A percentile compares a stretch with the other conserved stretches of the same genome.
Evolutionary conservation across 2,888 invertebrate genomes (phyloP).

Genomic region (Salticus scenicus): DNA sequence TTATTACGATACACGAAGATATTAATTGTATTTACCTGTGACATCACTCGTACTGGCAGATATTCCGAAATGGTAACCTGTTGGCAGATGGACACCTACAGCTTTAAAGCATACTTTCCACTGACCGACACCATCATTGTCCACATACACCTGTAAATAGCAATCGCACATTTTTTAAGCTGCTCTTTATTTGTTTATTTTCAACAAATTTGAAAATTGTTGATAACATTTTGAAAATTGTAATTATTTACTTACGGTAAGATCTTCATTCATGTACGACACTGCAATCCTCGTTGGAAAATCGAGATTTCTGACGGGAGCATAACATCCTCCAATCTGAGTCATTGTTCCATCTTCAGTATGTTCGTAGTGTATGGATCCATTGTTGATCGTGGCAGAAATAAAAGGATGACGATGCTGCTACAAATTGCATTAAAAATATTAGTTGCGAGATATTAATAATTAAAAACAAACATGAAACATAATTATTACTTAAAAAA

Average conservation of each 20-base stretch:
- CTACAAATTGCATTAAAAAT: no score
- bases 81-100: constrained; percentile 91
- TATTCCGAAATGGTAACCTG: constrained; percentile 94
- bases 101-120: constrained; percentile 96
- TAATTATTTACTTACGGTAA: constrained; percentile 78
- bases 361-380: constrained; percentile 94
- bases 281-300: constrained; percentile 93
- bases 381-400: constrained; percentile 98
- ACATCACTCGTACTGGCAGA: constrained; percentile 96
- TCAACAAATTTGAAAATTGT: no score
- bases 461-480: constrained; percentile 5
- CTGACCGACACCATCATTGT: constrained; percentile 90
- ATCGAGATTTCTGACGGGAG: constrained; percentile 92
- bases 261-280: constrained; percentile 90
- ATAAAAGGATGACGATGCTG: constrained; percentile 96
- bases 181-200: no score
- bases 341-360: constrained; percentile 98
- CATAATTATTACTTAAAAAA: no score
- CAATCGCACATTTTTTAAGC: no score
- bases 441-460: no score
- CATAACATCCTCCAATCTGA: constrained; percentile 96
- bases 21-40: constrained; percentile 34
- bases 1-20: no score
- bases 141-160: constrained; percentile 78
- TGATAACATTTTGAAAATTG: background rate